Percentiles rank a stretch among this genome's conserved stretches.
phyloP scores from a whole-genome alignment of 2,888 invertebrate species.

The Mactromeris polynyma region DNA sequence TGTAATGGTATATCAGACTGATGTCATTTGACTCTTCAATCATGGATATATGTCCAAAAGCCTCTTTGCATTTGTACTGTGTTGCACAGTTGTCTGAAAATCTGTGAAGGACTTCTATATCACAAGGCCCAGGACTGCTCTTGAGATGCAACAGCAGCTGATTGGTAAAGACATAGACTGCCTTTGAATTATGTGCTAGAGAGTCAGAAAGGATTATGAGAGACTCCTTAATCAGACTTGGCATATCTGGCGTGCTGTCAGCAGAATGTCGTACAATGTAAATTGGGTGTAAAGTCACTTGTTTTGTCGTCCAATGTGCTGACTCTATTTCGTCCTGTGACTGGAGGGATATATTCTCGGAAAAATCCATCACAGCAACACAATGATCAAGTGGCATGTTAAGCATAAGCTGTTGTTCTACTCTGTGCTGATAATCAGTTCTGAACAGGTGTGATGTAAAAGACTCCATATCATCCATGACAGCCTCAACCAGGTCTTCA shows the following conservation, averaged over 20 bases:
- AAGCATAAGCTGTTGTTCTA: conserved; percentile 24
- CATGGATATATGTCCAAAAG: conserved; percentile 38
- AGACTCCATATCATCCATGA: background rate
- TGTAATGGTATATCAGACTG: conserved; percentile 45
- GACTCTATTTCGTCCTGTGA: conserved; percentile 63
- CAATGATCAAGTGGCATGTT: conserved; percentile 44
- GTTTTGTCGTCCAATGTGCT: conserved; percentile 54
- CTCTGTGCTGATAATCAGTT: conserved; percentile 51
- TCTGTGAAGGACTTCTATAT: conserved; percentile 43
- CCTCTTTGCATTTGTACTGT: conserved; percentile 56
- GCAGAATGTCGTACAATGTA: conserved; percentile 46
- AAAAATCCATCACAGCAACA: conserved; percentile 54
- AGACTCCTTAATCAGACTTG: conserved; percentile 49
- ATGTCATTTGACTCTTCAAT: no score
- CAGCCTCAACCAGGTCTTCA: conserved; percentile 23
- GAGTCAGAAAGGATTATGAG: conserved; percentile 46
- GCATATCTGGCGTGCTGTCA: conserved; percentile 41
- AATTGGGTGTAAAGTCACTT: conserved; percentile 56
- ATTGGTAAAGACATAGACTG: conserved; percentile 47
- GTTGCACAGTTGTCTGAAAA: conserved; percentile 57
- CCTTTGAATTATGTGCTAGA: conserved; percentile 31
- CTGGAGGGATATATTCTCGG: conserved; percentile 47
- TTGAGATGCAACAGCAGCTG: conserved; percentile 38
- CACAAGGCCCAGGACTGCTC: conserved; percentile 38
- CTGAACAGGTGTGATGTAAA: conserved; percentile 49